phyloP scores from a whole-genome alignment of 2,888 invertebrate species.

The Eristalinus aeneus region DNA sequence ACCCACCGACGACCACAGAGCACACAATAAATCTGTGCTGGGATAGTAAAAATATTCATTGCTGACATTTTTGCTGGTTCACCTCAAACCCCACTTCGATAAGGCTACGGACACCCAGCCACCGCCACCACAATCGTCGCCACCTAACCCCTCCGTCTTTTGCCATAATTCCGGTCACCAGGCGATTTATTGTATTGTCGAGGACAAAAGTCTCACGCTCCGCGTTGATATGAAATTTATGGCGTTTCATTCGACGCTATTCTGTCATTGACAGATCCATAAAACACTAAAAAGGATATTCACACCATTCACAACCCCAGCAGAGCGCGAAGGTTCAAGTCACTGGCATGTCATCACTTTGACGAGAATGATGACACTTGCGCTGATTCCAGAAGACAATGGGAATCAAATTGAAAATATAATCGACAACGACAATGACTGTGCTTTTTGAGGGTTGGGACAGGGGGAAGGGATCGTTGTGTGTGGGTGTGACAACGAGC shows the following conservation, averaged over 20 bases:
- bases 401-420: not conserved
- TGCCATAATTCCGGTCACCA: constrained; percentile 51
- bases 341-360: constrained; percentile 30
- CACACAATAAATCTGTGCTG: constrained; percentile 62
- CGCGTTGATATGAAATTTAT: constrained; percentile 63
- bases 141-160: constrained; percentile 32
- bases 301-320: not conserved
- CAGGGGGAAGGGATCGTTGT: too few relatives aligned
- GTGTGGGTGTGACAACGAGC: too few relatives aligned
- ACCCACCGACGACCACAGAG: constrained; percentile 16
- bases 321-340: not conserved
- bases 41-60: constrained; percentile 54
- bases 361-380: constrained; percentile 48
- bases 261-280: constrained; percentile 45
- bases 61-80: constrained; percentile 44
- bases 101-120: not conserved
- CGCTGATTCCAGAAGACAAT: constrained; percentile 15
- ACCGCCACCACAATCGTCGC: not conserved
- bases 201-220: constrained; percentile 45
- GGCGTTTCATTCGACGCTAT: constrained; percentile 47
- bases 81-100: not conserved
- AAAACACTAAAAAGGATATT: constrained; percentile 39
- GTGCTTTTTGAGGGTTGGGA: too few relatives aligned
- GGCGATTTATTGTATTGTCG: constrained; percentile 55
- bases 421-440: not conserved